Evolutionary conservation across 2,888 invertebrate species (phyloP), one percentile per base, ranked within the genome.

Genomic region (Cryptophagus acutangulus): DNA sequence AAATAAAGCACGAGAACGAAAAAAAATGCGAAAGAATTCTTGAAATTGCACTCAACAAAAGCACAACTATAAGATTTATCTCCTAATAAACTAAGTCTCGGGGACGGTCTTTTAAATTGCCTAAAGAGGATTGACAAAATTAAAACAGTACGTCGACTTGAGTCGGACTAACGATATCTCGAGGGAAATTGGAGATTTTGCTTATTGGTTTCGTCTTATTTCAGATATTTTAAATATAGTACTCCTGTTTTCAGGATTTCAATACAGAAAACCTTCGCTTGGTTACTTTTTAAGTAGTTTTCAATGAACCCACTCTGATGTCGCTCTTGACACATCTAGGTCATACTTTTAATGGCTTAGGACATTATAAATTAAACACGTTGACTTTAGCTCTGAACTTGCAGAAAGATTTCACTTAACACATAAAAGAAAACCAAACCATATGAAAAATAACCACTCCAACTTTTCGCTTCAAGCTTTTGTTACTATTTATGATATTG

Each of bases 71-170:
- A 45, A 56, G 62, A 62, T 62, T 62, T 62, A 61, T 63, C 58
- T 52, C 41, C 55, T 60, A 61, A 61, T 62, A 61, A 61, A 61
- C 52, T 52, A 56, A 57, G 50, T 52, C 55, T 46, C 50, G 45
- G 45, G 50, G 52, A 51, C 52, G 54, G 55, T 48, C 54, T 50
- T 54, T 45, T 52, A 57, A 63, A 64, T 64, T 62, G 59, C 57
- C 54, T 55, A 58, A 62, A 63, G 62, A 62, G 60, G 61, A 63
- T 63, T 62, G 60, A 58, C 59, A 53, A 61, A 64, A 62, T 62
- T 62, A 61, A 62, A 63, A 62, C 61, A 53, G 48, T 49, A 51
- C 52, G 45, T 49, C 44, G 45, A 47, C 48, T 48, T 45, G 40
- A 49, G 38, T 45, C 49, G 48, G 49, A 55, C 55, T 54, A 58